phyloP scores from a whole-genome alignment of 2,113 vertebrate species.

The Rhinolophus ferrumequinum region DNA sequence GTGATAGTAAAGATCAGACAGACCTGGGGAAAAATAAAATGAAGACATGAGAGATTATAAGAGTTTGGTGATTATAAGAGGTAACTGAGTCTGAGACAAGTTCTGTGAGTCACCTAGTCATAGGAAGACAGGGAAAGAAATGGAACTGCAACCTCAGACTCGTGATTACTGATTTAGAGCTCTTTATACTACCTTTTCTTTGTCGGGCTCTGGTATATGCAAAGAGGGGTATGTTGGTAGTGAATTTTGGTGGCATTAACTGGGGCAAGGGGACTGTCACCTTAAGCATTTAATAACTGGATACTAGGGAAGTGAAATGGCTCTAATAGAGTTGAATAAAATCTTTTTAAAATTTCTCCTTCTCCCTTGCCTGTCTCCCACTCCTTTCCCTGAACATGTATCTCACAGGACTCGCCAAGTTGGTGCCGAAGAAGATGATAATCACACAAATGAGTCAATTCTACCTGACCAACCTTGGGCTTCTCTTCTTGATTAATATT shows the following conservation, averaged over 20 bases:
- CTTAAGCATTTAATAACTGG: background rate
- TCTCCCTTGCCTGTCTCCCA: slow-evolving; percentile 34
- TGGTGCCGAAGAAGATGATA: slow-evolving; percentile 78
- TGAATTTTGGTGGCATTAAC: background rate
- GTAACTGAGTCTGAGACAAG: background rate
- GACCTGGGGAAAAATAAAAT: background rate
- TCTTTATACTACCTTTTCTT: background rate
- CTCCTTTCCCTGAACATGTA: slow-evolving; percentile 55
- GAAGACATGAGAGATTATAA: background rate
- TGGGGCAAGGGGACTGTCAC: background rate
- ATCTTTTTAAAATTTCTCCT: slow-evolving; percentile 2
- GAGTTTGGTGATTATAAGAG: background rate
- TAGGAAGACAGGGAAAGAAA: background rate
- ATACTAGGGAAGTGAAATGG: background rate
- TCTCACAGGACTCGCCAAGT: slow-evolving; percentile 44
- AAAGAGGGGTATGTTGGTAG: background rate
- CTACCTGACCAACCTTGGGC: slow-evolving; percentile 65
- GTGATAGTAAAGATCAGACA: background rate
- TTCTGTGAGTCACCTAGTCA: background rate
- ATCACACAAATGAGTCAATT: slow-evolving; percentile 35
- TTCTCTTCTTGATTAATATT: slow-evolving; percentile 78
- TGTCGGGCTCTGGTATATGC: background rate
- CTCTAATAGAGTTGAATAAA: slow-evolving; percentile 11
- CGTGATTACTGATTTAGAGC: background rate
- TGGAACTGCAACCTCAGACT: background rate